Conservation (phyloP, 2,888 invertebrate species). For the Eupithecia insigniata region DNA sequence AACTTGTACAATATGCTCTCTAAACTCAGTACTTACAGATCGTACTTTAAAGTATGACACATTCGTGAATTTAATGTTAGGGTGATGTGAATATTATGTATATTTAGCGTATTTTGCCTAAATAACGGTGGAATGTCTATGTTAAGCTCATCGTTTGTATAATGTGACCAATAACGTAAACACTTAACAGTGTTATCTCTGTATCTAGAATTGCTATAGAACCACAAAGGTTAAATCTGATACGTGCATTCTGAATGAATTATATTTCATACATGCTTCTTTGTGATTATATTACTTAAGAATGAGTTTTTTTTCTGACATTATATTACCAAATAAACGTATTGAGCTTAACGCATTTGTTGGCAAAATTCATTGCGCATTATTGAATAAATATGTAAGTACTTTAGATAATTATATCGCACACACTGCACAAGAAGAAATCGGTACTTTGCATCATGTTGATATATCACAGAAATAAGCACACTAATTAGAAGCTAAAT, state of each 20-base stretch:
- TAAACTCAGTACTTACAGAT: slow-evolving; percentile 19
- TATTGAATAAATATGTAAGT: slow-evolving; percentile 25
- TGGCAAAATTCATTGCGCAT: slow-evolving; percentile 28
- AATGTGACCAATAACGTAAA: slow-evolving; percentile 11
- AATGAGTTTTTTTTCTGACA: neutral
- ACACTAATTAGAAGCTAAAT: slow-evolving; percentile 38
- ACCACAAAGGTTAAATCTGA: slow-evolving; percentile 34
- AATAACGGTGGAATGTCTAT: slow-evolving; percentile 13
- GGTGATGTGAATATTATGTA: slow-evolving; percentile 13
- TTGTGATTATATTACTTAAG: neutral
- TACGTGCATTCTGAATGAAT: slow-evolving; percentile 12
- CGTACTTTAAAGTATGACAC: slow-evolving; percentile 15
- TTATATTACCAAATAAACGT: slow-evolving; percentile 3
- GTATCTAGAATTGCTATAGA: slow-evolving; percentile 14
- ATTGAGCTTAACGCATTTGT: slow-evolving; percentile 31
- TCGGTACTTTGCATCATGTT: slow-evolving; percentile 36
- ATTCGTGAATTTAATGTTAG: slow-evolving; percentile 21
- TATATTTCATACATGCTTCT: slow-evolving; percentile 1
- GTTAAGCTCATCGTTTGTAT: slow-evolving; percentile 31
- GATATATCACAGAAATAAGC: slow-evolving; percentile 41
- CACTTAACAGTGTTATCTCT: neutral
- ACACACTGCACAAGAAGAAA: slow-evolving; percentile 45
- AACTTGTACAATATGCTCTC: slow-evolving; percentile 32
- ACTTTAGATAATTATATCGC: slow-evolving; percentile 35
- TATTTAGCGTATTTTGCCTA: slow-evolving; percentile 27